Percentiles rank a stretch among this genome's conserved stretches.
These are phyloP conservation scores for Syngnathoides biaculeatus DNA, from an alignment of 2,113 vertebrate genomes.

Conservation along the genomic window DNA sequence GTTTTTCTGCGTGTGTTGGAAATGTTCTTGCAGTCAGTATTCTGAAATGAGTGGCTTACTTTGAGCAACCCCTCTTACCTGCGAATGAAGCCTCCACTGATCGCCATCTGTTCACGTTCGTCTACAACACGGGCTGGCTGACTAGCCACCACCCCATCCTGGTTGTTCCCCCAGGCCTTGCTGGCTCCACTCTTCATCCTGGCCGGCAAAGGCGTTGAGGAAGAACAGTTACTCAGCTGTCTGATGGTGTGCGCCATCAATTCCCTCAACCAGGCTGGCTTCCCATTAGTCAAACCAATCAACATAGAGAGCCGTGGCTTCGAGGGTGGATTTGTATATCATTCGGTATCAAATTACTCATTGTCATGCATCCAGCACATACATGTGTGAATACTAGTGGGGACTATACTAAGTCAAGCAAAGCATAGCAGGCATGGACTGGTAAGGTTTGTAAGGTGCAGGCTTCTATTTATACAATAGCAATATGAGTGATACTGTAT, in stretches of 20 bases:
- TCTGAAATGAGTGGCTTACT: not conserved
- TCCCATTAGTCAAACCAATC: constrained; percentile 31
- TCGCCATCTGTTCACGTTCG: constrained; percentile 99
- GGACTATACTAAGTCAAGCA: constrained; percentile 68
- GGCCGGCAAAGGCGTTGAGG: constrained; percentile 59
- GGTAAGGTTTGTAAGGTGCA: constrained; percentile 40
- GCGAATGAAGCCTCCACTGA: constrained; percentile 99
- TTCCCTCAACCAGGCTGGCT: constrained; percentile 40
- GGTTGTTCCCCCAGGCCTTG: constrained; percentile 99
- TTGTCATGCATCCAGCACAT: constrained; percentile 66
- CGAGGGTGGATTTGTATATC: constrained; percentile 23
- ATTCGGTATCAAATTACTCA: constrained; percentile 16
- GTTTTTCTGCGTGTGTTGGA: not conserved
- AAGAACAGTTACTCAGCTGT: constrained; percentile 49
- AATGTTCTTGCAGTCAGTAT: not conserved
- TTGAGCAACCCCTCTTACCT: constrained; percentile 71
- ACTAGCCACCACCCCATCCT: constrained; percentile 98
- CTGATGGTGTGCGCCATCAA: not conserved
- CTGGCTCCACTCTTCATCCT: constrained; percentile 98
- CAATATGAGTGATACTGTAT: constrained; percentile 54
- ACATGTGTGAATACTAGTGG: constrained; percentile 49
- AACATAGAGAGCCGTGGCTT: constrained; percentile 44
- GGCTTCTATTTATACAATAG: constrained; percentile 36
- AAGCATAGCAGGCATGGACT: constrained; percentile 67
- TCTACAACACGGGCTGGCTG: constrained; percentile 98